These are phyloP conservation scores for Dorcus parallelipipedus DNA, from an alignment of 2,888 invertebrate species.

Conservation along the genomic window DNA sequence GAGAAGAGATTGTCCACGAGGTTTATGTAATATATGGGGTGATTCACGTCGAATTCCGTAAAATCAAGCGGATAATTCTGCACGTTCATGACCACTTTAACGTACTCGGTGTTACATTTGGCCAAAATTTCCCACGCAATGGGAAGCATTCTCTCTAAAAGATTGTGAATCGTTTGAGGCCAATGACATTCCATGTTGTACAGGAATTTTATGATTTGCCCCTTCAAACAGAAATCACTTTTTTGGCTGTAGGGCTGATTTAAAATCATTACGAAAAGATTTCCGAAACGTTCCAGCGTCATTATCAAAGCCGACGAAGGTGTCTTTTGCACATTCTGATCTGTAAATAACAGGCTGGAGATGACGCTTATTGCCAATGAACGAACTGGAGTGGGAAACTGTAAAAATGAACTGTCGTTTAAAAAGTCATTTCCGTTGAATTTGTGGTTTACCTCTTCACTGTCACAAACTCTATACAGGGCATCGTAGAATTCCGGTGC, in stretches of 20 bases:
- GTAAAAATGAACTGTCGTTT: background rate
- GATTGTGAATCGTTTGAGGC: slow-evolving; percentile 13
- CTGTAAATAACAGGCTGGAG: slow-evolving; percentile 9
- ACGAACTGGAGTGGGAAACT: slow-evolving; percentile 12
- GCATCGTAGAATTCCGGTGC: slow-evolving; percentile 14
- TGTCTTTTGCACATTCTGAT: slow-evolving; percentile 3
- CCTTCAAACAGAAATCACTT: slow-evolving; percentile 23
- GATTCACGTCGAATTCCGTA: slow-evolving; percentile 15
- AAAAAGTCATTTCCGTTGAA: background rate
- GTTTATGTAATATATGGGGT: slow-evolving; percentile 13
- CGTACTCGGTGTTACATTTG: slow-evolving; percentile 19
- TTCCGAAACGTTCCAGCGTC: slow-evolving; percentile 15
- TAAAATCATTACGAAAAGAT: slow-evolving; percentile 19
- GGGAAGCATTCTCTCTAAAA: slow-evolving; percentile 17
- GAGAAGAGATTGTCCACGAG: slow-evolving; percentile 20
- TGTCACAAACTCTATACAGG: slow-evolving; percentile 14
- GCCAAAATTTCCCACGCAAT: slow-evolving; percentile 23
- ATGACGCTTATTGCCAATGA: slow-evolving; percentile 12
- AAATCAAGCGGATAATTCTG: slow-evolving; percentile 17
- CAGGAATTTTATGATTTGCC: slow-evolving; percentile 19
- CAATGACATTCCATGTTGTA: slow-evolving; percentile 13
- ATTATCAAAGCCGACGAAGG: background rate
- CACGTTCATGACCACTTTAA: slow-evolving; percentile 19
- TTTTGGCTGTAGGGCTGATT: slow-evolving; percentile 20
- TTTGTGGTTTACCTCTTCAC: slow-evolving; percentile 11